Conservation (phyloP, 2,113 vertebrate species). For the Okapia johnstoni region DNA sequence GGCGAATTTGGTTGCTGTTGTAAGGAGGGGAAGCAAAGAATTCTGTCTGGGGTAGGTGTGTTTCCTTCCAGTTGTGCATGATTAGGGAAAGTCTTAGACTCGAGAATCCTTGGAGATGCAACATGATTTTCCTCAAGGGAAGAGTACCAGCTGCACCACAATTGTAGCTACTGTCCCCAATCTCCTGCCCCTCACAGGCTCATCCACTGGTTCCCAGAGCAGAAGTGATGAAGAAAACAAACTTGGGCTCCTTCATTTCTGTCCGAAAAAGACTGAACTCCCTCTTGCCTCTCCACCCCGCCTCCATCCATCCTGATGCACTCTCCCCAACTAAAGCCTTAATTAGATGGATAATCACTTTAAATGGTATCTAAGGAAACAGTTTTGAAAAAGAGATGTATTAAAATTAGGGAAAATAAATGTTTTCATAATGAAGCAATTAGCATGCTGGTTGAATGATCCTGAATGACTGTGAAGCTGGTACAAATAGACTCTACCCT, state of each 20-base stretch:
- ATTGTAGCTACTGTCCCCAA: constrained; percentile 55
- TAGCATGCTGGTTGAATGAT: constrained; percentile 56
- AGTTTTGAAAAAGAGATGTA: constrained; percentile 46
- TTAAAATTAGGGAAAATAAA: constrained; percentile 59
- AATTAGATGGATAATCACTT: constrained; percentile 12
- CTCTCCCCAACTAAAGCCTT: not conserved
- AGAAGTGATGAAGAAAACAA: constrained; percentile 53
- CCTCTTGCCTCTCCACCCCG: not conserved
- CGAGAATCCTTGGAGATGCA: constrained; percentile 41
- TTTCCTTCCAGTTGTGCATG: not conserved
- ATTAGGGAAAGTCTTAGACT: not conserved
- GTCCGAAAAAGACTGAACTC: not conserved
- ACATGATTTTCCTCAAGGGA: constrained; percentile 39
- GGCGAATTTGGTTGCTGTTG: not conserved
- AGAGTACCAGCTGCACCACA: constrained; percentile 47
- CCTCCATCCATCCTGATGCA: not conserved
- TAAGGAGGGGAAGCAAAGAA: not conserved
- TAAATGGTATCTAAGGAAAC: constrained; percentile 55
- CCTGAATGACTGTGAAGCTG: not conserved
- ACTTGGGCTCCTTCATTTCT: not conserved
- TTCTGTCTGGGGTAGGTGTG: not conserved
- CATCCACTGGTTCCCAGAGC: constrained; percentile 46
- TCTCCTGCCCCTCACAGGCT: constrained; percentile 32
- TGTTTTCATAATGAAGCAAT: constrained; percentile 69
- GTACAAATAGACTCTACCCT: constrained; percentile 59